A percentile compares a stretch with the other conserved stretches of the same genome.
These are phyloP conservation scores for Uloborus plumipes DNA, from an alignment of 2,888 invertebrate genomes.

Conservation along the genomic window DNA sequence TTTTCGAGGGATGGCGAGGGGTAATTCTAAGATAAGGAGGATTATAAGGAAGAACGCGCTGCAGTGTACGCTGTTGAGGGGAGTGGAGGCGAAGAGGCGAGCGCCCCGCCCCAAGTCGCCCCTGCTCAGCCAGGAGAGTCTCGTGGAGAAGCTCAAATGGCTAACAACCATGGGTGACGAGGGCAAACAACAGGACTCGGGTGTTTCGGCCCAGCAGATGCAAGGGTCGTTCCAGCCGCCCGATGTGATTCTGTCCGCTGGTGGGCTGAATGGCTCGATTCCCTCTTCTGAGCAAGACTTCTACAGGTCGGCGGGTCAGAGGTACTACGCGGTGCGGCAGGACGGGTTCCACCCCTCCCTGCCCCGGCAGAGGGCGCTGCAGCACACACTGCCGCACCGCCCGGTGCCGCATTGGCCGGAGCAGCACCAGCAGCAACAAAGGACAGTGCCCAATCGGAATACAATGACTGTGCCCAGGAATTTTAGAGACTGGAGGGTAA, in stretches of 20 bases:
- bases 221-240: conserved; percentile 25
- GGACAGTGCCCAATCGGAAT: no score
- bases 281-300: conserved; percentile 41
- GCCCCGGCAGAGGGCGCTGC: conserved; percentile 35
- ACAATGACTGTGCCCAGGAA: conserved; percentile 55
- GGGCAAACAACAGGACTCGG: conserved; percentile 29
- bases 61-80: conserved; percentile 82
- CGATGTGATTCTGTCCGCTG: conserved; percentile 57
- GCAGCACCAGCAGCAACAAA: conserved; percentile 6
- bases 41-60: conserved; percentile 88
- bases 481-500: conserved; percentile 59
- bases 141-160: conserved; percentile 87
- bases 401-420: conserved; percentile 14
- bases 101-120: conserved; percentile 57
- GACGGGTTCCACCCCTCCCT: conserved; percentile 30
- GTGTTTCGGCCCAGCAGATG: conserved; percentile 42
- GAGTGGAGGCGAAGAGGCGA: conserved; percentile 74
- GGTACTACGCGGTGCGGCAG: not conserved
- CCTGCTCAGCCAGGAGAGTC: conserved; percentile 75
- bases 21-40: conserved; percentile 75
- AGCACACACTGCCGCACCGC: conserved; percentile 22
- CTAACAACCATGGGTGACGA: conserved; percentile 76
- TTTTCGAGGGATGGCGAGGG: conserved; percentile 65
- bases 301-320: conserved; percentile 13
- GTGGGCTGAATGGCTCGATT: conserved; percentile 52